Evolutionary conservation across 2,888 invertebrate species (phyloP).

Genomic region (Augiades crinisus): DNA sequence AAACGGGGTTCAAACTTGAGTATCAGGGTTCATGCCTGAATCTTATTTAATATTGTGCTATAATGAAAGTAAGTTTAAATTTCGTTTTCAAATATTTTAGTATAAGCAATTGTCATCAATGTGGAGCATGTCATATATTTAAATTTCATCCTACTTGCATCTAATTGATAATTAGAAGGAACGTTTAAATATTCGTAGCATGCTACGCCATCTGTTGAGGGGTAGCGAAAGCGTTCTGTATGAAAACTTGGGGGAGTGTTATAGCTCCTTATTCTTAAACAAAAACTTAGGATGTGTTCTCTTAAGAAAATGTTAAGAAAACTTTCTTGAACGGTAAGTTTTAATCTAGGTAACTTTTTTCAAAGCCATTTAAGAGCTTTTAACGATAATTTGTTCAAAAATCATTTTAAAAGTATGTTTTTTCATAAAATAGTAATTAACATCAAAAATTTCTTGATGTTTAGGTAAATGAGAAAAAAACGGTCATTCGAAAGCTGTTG

Average conservation of each 20-base stretch:
- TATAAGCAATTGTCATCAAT: not conserved
- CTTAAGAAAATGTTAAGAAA: conserved; percentile 11
- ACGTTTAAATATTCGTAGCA: conserved; percentile 33
- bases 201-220: conserved; percentile 67
- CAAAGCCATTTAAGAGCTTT: not conserved
- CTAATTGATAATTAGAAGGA: not conserved
- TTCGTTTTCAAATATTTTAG: not conserved
- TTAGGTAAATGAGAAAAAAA: conserved; percentile 66
- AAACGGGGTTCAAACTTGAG: no score
- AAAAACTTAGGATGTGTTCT: not conserved
- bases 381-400: not conserved
- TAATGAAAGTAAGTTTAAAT: no score
- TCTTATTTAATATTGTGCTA: no score
- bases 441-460: conserved; percentile 35
- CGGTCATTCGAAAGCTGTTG: conserved; percentile 57
- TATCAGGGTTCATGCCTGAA: no score
- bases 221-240: conserved; percentile 53
- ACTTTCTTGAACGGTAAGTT: not conserved
- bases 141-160: no score
- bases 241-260: conserved; percentile 28
- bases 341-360: not conserved
- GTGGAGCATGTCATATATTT: no score
- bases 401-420: not conserved
- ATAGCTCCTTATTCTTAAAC: not conserved
- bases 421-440: not conserved